Evolutionary conservation across 2,888 invertebrate genomes (phyloP).

Genomic region (Drosophila limbata): DNA sequence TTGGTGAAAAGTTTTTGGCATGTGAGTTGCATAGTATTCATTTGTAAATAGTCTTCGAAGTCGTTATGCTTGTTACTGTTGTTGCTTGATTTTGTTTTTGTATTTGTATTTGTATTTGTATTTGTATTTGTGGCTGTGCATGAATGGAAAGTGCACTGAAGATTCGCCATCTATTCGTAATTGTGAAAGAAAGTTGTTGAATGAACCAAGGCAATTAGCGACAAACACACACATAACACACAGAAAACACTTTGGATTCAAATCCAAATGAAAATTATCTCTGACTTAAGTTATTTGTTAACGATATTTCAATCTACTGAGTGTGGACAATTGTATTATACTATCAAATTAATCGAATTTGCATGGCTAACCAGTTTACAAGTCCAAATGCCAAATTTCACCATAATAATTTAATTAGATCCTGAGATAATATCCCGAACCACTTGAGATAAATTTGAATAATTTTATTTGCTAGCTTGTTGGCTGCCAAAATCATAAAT

Average conservation of each 20-base stretch:
- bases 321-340: not conserved
- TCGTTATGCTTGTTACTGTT: conserved; percentile 19
- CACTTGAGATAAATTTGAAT: not conserved
- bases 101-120: conserved; percentile 1
- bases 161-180: conserved; percentile 44
- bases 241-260: not conserved
- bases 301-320: not conserved
- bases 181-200: conserved; percentile 57
- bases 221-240: conserved; percentile 13
- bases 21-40: conserved; percentile 45
- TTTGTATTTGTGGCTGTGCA: conserved; percentile 22
- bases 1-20: conserved; percentile 63
- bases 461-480: not conserved
- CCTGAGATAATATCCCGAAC: conserved; percentile 1
- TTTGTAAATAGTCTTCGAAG: conserved; percentile 14
- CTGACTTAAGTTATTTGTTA: not conserved
- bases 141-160: conserved; percentile 61
- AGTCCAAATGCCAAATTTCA: not conserved
- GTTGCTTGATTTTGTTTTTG: not conserved
- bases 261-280: conserved; percentile 1
- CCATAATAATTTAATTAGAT: not conserved
- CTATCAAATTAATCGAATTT: not conserved
- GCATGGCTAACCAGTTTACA: not conserved
- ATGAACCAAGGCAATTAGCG: conserved; percentile 55
- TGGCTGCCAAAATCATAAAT: not conserved